These are phyloP conservation scores for Brachionus angularis DNA, from an alignment of 1,140 invertebrate species.

Conservation along the genomic window DNA sequence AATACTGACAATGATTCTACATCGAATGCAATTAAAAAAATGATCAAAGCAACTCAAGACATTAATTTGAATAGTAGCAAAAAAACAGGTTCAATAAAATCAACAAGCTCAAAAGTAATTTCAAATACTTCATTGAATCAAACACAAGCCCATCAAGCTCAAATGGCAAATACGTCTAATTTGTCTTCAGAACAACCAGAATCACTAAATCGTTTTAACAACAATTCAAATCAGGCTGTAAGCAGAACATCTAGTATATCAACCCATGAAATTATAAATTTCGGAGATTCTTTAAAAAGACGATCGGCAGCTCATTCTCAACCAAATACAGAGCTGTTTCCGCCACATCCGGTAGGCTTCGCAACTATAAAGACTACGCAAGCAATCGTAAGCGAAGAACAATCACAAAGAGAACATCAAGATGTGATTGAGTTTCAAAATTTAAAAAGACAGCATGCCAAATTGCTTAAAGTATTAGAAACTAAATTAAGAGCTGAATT, in stretches of 20 bases:
- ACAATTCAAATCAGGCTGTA: background rate
- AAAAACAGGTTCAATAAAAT: background rate
- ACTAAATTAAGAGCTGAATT: slow-evolving; percentile 88
- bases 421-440: slow-evolving; percentile 41
- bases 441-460: slow-evolving; percentile 28
- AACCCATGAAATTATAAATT: slow-evolving; percentile 13
- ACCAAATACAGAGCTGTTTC: background rate
- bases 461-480: slow-evolving; percentile 65
- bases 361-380: slow-evolving; percentile 42
- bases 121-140: slow-evolving; percentile 20
- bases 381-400: slow-evolving; percentile 42
- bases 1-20: too few species aligned
- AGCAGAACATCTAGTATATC: slow-evolving; percentile 8
- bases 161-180: slow-evolving; percentile 28
- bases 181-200: slow-evolving; percentile 18
- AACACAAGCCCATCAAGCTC: too few species aligned
- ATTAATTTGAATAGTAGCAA: background rate
- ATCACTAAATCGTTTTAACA: too few species aligned
- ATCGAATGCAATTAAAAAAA: background rate
- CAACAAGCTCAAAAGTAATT: background rate
- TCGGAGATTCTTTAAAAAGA: slow-evolving; percentile 27
- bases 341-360: slow-evolving; percentile 19
- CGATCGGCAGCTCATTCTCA: too few species aligned
- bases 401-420: slow-evolving; percentile 36
- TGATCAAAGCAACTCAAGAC: slow-evolving; percentile 7